Evolutionary conservation across 2,888 invertebrate genomes (phyloP).

Genomic region (Drosophila pseudotalamancana): DNA sequence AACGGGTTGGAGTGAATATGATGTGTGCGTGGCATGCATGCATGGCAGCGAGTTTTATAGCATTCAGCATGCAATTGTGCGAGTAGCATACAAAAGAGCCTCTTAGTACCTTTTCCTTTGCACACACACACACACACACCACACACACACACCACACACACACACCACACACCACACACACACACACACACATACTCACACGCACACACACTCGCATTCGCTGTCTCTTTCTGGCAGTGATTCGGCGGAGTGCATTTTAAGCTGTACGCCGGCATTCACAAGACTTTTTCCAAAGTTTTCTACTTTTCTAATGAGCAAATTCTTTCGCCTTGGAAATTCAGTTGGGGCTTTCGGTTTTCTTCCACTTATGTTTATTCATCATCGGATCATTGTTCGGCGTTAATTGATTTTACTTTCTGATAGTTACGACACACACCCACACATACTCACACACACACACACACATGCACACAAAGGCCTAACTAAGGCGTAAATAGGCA

Average conservation of each 20-base stretch:
- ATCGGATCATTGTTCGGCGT: slow-evolving; percentile 24
- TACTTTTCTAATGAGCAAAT: slow-evolving; percentile 71
- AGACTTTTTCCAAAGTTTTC: slow-evolving; percentile 43
- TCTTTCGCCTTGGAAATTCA: slow-evolving; percentile 50
- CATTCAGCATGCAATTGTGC: slow-evolving; percentile 74
- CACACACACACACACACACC: not conserved
- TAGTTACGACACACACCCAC: slow-evolving; percentile 10
- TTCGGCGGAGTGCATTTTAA: slow-evolving; percentile 39
- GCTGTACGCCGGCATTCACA: slow-evolving; percentile 31
- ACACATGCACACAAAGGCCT: not conserved
- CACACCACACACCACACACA: not conserved
- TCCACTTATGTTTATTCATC: slow-evolving; percentile 18
- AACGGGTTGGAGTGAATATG: slow-evolving; percentile 16
- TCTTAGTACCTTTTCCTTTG: not conserved
- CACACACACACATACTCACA: not conserved
- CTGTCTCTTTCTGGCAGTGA: not conserved
- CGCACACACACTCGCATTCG: not conserved
- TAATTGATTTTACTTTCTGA: slow-evolving; percentile 10
- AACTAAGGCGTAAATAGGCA: too few species aligned
- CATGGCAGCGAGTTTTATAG: slow-evolving; percentile 63
- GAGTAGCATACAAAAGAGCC: slow-evolving; percentile 53
- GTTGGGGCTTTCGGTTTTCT: slow-evolving; percentile 26
- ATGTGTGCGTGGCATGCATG: slow-evolving; percentile 53
- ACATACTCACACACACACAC: too few species aligned
- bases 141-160: not conserved